A percentile compares a stretch with the other conserved stretches of the same genome.
phyloP scores from a whole-genome alignment of 2,113 vertebrate genomes.

The Urocitellus parryii region DNA sequence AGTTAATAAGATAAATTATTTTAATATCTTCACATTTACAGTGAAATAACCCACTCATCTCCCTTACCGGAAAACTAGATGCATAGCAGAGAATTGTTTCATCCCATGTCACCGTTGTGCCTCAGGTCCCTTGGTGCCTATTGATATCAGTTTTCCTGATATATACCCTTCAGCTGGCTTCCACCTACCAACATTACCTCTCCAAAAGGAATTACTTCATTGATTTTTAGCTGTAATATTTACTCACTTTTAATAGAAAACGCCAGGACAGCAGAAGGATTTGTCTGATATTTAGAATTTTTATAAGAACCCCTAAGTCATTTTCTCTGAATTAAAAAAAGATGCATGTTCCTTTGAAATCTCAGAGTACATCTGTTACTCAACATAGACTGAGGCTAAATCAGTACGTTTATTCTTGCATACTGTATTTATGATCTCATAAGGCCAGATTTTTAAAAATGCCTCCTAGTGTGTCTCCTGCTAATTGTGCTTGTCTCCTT shows the following conservation, averaged over 20 bases:
- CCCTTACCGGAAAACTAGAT: neutral
- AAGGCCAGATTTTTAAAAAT: constrained; percentile 12
- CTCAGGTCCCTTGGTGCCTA: neutral
- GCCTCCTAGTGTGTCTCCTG: neutral
- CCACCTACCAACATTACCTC: neutral
- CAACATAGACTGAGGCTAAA: constrained; percentile 49
- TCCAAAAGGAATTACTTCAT: constrained; percentile 63
- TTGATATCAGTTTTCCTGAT: neutral
- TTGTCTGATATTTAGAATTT: constrained; percentile 71
- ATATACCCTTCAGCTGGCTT: neutral
- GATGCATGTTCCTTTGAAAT: constrained; percentile 57
- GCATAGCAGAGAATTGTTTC: neutral
- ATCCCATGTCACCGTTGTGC: too few relatives aligned
- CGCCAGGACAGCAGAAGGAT: constrained; percentile 62
- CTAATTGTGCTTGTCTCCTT: neutral
- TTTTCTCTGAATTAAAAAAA: constrained; percentile 64
- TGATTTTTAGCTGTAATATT: constrained; percentile 69
- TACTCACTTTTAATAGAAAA: constrained; percentile 72
- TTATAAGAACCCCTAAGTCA: constrained; percentile 27
- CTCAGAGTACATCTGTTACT: constrained; percentile 54
- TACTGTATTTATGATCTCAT: constrained; percentile 38
- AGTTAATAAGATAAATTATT: neutral
- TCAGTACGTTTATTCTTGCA: constrained; percentile 33
- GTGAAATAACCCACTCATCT: neutral
- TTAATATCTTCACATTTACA: neutral